Percentiles rank a stretch among this genome's conserved stretches.
These are phyloP conservation scores for Antechinus flavipes DNA, from an alignment of 2,113 vertebrate genomes.

Conservation along the genomic window DNA sequence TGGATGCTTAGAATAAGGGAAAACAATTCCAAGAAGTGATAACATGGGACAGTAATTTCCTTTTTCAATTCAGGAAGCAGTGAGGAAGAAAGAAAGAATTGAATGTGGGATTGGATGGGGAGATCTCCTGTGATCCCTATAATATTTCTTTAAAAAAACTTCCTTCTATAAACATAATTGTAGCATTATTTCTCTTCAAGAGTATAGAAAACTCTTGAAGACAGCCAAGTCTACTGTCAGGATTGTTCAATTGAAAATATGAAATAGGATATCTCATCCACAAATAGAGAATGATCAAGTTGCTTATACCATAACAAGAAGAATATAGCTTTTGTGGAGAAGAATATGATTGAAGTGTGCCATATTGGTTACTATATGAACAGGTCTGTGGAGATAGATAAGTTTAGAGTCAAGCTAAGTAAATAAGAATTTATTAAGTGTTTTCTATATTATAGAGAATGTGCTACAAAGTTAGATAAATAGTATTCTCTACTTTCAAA, in stretches of 20 bases:
- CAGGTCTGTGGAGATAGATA: slow-evolving; percentile 44
- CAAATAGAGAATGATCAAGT: slow-evolving; percentile 60
- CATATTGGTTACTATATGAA: slow-evolving; percentile 18
- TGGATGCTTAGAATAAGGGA: neutral
- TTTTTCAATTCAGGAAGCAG: slow-evolving; percentile 23
- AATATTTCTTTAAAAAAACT: neutral
- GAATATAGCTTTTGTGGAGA: slow-evolving; percentile 60
- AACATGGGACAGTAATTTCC: neutral
- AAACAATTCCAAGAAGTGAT: neutral
- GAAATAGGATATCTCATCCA: slow-evolving; percentile 55
- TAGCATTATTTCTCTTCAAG: neutral
- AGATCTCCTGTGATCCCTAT: neutral
- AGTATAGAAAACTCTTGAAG: slow-evolving; percentile 45
- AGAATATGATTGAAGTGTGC: slow-evolving; percentile 40
- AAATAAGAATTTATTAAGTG: neutral
- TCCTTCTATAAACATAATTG: neutral
- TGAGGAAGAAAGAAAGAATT: neutral
- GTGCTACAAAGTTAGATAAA: neutral
- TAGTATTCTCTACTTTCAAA: neutral
- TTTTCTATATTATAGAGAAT: neutral
- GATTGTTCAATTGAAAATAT: slow-evolving; percentile 52
- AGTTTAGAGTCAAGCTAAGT: neutral
- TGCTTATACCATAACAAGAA: slow-evolving; percentile 59
- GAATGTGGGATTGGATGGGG: neutral
- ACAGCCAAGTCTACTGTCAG: slow-evolving; percentile 34